phyloP scores from a whole-genome alignment of 2,797 vertebrate species.

The Pipistrellus kuhlii region DNA sequence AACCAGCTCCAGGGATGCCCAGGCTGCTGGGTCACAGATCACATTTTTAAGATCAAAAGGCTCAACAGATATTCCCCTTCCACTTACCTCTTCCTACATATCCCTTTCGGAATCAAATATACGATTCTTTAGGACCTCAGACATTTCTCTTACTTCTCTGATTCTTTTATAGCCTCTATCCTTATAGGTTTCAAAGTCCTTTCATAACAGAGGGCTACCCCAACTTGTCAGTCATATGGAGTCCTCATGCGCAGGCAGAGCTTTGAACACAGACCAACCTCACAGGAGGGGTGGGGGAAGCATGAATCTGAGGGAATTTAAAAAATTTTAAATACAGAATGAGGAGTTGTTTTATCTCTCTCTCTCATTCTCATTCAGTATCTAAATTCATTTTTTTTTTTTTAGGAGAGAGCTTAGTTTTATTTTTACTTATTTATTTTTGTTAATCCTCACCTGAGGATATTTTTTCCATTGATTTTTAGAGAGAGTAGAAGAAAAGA shows the following conservation, averaged over 20 bases:
- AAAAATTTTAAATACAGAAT: neutral
- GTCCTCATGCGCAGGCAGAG: neutral
- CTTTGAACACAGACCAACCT: neutral
- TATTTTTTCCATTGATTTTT: too few relatives aligned
- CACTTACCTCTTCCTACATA: neutral
- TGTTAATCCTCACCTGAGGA: too few relatives aligned
- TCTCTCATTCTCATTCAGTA: neutral
- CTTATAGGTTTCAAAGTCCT: neutral
- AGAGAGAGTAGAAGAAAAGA: too few relatives aligned
- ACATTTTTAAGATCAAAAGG: neutral
- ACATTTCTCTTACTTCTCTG: neutral
- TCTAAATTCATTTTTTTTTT: conserved; percentile 34
- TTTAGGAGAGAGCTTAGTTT: conserved; percentile 35
- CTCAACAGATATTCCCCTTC: neutral
- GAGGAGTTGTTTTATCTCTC: conserved; percentile 1
- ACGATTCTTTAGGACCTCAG: neutral
- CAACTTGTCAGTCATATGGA: neutral
- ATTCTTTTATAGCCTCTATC: neutral
- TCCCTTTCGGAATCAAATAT: neutral
- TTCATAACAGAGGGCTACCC: neutral
- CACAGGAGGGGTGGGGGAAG: neutral
- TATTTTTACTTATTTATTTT: neutral
- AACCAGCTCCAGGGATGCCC: neutral
- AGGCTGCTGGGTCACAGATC: neutral
- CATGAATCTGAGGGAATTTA: neutral